Conservation (phyloP, 2,113 vertebrate genomes). For the Colossoma macropomum region DNA sequence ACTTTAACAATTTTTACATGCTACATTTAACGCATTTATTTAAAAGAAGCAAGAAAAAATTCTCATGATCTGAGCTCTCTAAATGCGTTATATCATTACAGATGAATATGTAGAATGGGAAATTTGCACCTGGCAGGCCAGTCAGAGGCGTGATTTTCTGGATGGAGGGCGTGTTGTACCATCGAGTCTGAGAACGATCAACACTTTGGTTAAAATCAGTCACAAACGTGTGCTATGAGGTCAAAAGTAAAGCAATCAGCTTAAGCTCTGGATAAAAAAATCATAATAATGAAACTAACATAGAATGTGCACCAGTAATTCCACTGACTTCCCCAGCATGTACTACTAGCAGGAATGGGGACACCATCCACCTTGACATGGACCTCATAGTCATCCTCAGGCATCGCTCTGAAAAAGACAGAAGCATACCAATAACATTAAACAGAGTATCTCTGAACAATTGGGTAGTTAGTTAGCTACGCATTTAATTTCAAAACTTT, state of each 20-base stretch:
- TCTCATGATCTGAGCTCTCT: too few relatives aligned
- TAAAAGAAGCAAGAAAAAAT: too few relatives aligned
- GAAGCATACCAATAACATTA: too few relatives aligned
- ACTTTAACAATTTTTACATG: too few relatives aligned
- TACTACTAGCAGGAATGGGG: conserved; percentile 67
- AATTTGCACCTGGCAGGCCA: conserved; percentile 79
- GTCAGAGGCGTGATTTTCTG: conserved; percentile 66
- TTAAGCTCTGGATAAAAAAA: background rate
- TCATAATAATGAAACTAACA: conserved; percentile 64
- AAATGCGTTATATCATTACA: background rate
- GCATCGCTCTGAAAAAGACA: conserved; percentile 80
- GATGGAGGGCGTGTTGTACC: conserved; percentile 77
- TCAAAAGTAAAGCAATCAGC: background rate
- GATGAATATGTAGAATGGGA: background rate
- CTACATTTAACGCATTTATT: too few relatives aligned
- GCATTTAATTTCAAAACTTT: too few relatives aligned
- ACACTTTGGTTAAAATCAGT: background rate
- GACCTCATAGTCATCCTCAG: conserved; percentile 71
- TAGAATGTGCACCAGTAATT: conserved; percentile 69
- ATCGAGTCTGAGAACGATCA: conserved; percentile 65
- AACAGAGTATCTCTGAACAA: too few relatives aligned
- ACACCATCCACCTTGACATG: conserved; percentile 81
- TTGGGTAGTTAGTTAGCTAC: too few relatives aligned
- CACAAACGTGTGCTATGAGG: background rate
- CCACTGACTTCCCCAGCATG: conserved; percentile 61